Conservation (phyloP, 2,888 invertebrate species). For the Drosophila neonasuta region DNA sequence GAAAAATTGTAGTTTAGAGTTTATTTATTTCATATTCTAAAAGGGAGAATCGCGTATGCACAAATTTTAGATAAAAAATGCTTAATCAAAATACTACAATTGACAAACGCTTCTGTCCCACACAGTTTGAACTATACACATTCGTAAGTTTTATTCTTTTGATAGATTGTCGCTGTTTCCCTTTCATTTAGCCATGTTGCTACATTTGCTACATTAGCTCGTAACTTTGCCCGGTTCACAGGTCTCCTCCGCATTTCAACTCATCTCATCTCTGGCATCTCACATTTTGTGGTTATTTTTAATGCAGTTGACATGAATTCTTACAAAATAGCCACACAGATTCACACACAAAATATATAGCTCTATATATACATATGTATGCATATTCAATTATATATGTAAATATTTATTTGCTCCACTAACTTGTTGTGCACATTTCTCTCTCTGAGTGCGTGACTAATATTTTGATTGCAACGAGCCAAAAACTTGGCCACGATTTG, state of each 20-base stretch:
- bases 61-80: too few species aligned
- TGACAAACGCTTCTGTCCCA: background rate
- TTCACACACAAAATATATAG: constrained; percentile 37
- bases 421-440: constrained; percentile 46
- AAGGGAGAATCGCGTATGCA: too few species aligned
- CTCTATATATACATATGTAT: constrained; percentile 22
- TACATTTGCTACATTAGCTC: constrained; percentile 35
- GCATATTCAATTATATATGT: constrained; percentile 31
- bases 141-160: constrained; percentile 36
- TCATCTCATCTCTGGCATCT: constrained; percentile 34
- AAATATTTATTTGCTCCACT: constrained; percentile 66
- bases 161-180: constrained; percentile 48
- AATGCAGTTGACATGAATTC: constrained; percentile 72
- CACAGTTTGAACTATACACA: background rate
- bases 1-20: too few species aligned
- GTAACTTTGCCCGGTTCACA: constrained; percentile 37
- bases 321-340: constrained; percentile 63
- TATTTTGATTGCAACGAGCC: constrained; percentile 62
- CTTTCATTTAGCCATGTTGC: constrained; percentile 12
- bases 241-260: constrained; percentile 9
- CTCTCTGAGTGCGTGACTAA: constrained; percentile 70
- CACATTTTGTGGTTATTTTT: constrained; percentile 66
- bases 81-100: too few species aligned
- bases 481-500: constrained; percentile 68
- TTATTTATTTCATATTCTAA: too few species aligned